Percentiles rank a stretch among this genome's conserved stretches.
Conservation (phyloP, 2,797 vertebrate genomes). For the Peromyscus eremicus region DNA sequence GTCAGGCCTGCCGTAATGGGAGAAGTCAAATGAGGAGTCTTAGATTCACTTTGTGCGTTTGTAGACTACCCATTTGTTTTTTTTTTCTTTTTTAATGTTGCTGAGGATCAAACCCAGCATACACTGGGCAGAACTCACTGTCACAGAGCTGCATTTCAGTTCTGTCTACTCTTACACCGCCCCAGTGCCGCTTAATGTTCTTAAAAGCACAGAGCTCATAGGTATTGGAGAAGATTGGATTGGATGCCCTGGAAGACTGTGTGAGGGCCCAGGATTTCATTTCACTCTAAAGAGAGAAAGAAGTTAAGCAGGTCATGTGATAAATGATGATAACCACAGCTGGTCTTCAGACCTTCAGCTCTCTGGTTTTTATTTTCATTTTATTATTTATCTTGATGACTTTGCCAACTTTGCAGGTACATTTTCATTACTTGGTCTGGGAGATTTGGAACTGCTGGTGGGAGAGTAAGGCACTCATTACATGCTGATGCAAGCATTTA, state of each 20-base stretch:
- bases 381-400: not conserved
- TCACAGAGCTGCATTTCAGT: not conserved
- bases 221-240: not conserved
- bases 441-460: not conserved
- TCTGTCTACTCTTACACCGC: not conserved
- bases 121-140: not conserved
- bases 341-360: not conserved
- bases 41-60: not conserved
- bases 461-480: not conserved
- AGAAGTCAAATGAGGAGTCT: not conserved
- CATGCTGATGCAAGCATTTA: not conserved
- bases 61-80: not conserved
- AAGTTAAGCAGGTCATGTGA: not conserved
- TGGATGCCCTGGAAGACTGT: not conserved
- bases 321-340: not conserved
- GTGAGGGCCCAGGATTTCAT: not conserved
- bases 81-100: not conserved
- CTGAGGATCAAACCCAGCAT: not conserved
- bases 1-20: not conserved
- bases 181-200: not conserved
- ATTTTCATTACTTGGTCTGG: constrained; percentile 19
- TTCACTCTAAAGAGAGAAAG: not conserved
- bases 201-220: not conserved
- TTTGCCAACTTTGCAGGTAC: not conserved
- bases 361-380: not conserved